Base-by-base conservation (phyloP, 2,797 vertebrate species). In the Poeciliopsis infans region DNA sequence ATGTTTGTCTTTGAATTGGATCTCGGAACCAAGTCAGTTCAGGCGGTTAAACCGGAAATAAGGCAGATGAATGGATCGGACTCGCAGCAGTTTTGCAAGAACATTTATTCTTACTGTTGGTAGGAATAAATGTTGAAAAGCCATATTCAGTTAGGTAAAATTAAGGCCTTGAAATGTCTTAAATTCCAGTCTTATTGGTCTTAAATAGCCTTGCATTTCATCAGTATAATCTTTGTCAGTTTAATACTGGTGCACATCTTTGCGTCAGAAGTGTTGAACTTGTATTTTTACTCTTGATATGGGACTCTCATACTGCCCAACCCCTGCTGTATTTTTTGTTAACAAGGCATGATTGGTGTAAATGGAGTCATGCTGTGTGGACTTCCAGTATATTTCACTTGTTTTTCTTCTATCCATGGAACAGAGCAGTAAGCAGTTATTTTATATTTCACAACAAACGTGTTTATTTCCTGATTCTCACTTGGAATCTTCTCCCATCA, bases 331-430 rank as follows among this genome's bases (percentile, higher is more conserved):
- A 36, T 39, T 45, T 77, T 15, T 64, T 43, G 5, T 16, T 33
- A 46, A 72, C 49, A n/a, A 55, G 31, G 66, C 28, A n/a, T 5
- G 49, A 79, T 33, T 25, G 6, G 10, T 57, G 1, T 41, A 36
- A 43, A 59, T 64, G 55, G 72, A 74, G 33, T 74, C 55, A 33
- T 76, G 49, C 31, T 45, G 43, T 7, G 49, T 73, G 5, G 25
- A 49, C 68, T 80, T 78, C 43, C 72, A 45, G 69, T 41, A 39
- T 25, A 33, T 43, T 68, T 12, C 28, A 39, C 51, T 75, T 73
- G 11, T 2, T 78, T 74, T 45, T 8, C 66, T 20, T 28, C 43
- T 31, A 43, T 76, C 45, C 2, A 7, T 41, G 20, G 41, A 47
- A 76, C 33, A 4, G 55, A 78, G 73, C 23, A 8, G 39, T 23